Evolutionary conservation across 2,888 invertebrate genomes (phyloP), one percentile per base, ranked within the genome.

Genomic region (Choreutis nemorana): DNA sequence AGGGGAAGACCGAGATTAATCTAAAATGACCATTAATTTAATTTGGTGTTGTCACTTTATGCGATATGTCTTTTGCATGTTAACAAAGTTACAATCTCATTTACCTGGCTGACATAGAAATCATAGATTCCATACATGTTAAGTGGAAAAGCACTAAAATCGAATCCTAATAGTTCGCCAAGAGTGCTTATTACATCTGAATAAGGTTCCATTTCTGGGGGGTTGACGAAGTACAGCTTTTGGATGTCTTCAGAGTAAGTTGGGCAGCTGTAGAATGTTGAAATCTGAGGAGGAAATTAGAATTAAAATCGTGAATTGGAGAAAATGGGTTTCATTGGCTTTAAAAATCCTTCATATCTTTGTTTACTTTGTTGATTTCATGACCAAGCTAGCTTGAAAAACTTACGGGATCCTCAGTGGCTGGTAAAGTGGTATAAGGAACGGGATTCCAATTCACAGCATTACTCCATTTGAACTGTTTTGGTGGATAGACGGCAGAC

Each of bases 331-430:
- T n/a, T n/a, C n/a, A n/a, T n/a, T n/a, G n/a, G n/a, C n/a, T n/a
- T n/a, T n/a, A n/a, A n/a, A n/a, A n/a, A n/a, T n/a, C n/a, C n/a
- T n/a, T n/a, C n/a, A n/a, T n/a, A n/a, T n/a, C n/a, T n/a, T n/a
- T n/a, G n/a, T n/a, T n/a, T n/a, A n/a, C n/a, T n/a, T n/a, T n/a
- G n/a, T n/a, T n/a, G n/a, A n/a, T n/a, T n/a, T n/a, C n/a, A n/a
- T n/a, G n/a, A n/a, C n/a, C n/a, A n/a, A n/a, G n/a, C n/a, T n/a
- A n/a, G n/a, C n/a, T n/a, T n/a, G 23, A 8, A 13, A 16, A 9
- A 56, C 61, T 55, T 34, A 63, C 63, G 28, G 37, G 49, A 24
- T 63, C 63, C 35, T 56, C 52, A 37, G 40, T 43, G 2, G 36
- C 37, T 3, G 27, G 23, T 20, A 14, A 7, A 7, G 27, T 16